Percentiles rank a stretch among this genome's conserved stretches.
Evolutionary conservation across 2,888 invertebrate genomes (phyloP).

Genomic region (Oligia fasciuncula): DNA sequence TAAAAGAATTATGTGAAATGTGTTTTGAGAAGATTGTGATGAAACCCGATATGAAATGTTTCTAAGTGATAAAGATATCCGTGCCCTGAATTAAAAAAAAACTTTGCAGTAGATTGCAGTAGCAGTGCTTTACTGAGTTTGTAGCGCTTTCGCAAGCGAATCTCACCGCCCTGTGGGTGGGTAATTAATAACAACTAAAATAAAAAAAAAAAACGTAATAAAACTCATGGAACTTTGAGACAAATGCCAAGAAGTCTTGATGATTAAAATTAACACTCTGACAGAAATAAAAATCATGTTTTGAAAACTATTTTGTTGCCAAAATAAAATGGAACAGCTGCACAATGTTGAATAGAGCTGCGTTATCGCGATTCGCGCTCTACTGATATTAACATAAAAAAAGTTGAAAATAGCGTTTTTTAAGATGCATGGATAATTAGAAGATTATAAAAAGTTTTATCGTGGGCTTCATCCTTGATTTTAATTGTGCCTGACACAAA

Average conservation of each 20-base stretch:
- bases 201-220: conserved; percentile 81
- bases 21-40: neutral
- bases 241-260: conserved; percentile 87
- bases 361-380: conserved; percentile 67
- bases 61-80: conserved; percentile 3
- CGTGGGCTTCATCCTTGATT: conserved; percentile 59
- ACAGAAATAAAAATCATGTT: conserved; percentile 84
- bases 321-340: conserved; percentile 87
- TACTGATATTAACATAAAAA: conserved; percentile 61
- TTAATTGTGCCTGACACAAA: conserved; percentile 64
- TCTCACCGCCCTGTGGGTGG: conserved; percentile 67
- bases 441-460: conserved; percentile 61
- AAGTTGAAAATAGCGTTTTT: conserved; percentile 45
- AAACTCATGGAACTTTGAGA: conserved; percentile 84
- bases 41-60: conserved; percentile 24
- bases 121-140: conserved; percentile 12
- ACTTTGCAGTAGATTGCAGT: conserved; percentile 44
- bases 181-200: conserved; percentile 85
- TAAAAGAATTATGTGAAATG: neutral
- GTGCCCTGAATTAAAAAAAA: conserved; percentile 31
- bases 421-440: conserved; percentile 61
- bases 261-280: conserved; percentile 85
- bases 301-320: conserved; percentile 84
- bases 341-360: conserved; percentile 68
- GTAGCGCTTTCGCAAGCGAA: conserved; percentile 39